Conservation (phyloP, 53 echinoderm and acorn worm genomes). For the Antedon mediterranea region DNA sequence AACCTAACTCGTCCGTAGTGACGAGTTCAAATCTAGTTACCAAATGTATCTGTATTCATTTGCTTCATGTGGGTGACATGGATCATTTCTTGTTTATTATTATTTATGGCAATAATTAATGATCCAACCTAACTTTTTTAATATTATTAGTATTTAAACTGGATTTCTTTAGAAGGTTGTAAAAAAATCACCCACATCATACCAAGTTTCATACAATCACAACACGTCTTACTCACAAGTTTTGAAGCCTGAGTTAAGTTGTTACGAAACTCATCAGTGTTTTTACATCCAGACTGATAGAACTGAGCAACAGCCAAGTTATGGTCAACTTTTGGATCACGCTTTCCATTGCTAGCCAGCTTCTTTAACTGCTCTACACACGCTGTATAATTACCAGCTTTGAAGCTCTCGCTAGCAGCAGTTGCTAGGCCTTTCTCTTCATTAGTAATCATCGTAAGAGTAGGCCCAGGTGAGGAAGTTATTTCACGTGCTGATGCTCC, state of each 20-base stretch:
- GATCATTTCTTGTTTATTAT: background rate
- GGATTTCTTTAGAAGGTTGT: slow-evolving; percentile 2
- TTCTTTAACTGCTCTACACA: slow-evolving; percentile 72
- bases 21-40: too few relatives aligned
- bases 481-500: background rate
- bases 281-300: slow-evolving; percentile 70
- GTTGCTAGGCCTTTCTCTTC: slow-evolving; percentile 71
- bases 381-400: slow-evolving; percentile 42
- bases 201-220: too few relatives aligned
- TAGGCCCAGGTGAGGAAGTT: background rate
- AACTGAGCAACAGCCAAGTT: slow-evolving; percentile 63
- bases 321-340: slow-evolving; percentile 59
- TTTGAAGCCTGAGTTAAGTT: slow-evolving; percentile 58
- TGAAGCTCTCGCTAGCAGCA: slow-evolving; percentile 56
- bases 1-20: too few relatives aligned
- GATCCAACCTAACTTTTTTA: background rate
- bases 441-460: slow-evolving; percentile 27
- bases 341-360: slow-evolving; percentile 33
- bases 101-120: background rate
- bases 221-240: slow-evolving; percentile 43
- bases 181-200: too few relatives aligned
- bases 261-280: slow-evolving; percentile 64
- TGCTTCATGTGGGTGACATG: too few relatives aligned
- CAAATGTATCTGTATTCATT: too few relatives aligned
- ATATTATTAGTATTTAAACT: background rate